Base-by-base conservation (phyloP, 2,888 invertebrate genomes). In the Drosophila atripex region DNA sequence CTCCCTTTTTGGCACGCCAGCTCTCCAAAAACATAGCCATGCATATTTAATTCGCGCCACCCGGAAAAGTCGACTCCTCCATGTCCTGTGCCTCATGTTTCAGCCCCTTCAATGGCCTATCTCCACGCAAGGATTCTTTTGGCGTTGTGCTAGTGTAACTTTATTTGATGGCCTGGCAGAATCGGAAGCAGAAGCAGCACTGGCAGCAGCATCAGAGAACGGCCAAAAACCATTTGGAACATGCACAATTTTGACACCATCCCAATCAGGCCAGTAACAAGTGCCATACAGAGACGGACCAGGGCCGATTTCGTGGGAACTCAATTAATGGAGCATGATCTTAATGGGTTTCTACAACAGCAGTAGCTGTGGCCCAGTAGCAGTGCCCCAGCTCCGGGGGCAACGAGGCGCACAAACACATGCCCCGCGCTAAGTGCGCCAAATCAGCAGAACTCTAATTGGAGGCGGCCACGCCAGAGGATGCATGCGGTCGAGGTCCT, bases 281-380 rank as follows among this genome's bases (percentile, higher is more conserved):
- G 86, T 80, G 86, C 66, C 65, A 65, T 49, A 35, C 53, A 54
- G n/a, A 18, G 39, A 53, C 25, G 65, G 71, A 60, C 57, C 76
- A 39, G 12, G 43, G 74, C 71, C 75, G 77, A 73, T 84, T 87
- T 87, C 87, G 77, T 86, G 82, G 80, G 84, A 84, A 87, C 86
- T 87, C 86, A 88, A 87, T 88, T 87, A 87, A 87, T 84, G 84
- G 84, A 78, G 78, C 79, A 86, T 87, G 86, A 86, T 84, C 84
- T 86, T 87, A 87, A 87, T 88, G 88, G 86, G 75, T 86, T 87
- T 76, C 85, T 77, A 80, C 76, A 83, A 73, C 75, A 71, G 71
- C 54, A 35, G 35, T n/a, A 1, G 35, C 76, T 28, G 28, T 9
- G 8, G 9, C n/a, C n/a, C n/a, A n/a, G n/a, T n/a, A n/a, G n/a